phyloP scores from a whole-genome alignment of 2,797 vertebrate genomes.

The Momotus momota region DNA sequence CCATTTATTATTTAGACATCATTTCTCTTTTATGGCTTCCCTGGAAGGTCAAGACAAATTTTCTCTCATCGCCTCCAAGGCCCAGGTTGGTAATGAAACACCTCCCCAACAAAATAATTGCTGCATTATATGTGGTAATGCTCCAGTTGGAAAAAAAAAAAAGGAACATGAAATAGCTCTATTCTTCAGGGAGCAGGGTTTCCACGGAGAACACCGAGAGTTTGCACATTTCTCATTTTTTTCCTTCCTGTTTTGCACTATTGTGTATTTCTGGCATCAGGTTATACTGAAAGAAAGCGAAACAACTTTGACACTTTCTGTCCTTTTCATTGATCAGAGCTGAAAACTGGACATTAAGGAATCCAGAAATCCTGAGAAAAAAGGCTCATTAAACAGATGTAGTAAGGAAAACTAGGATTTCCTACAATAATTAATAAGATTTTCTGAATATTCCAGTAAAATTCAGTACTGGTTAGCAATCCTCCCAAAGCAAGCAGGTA shows the following conservation, averaged over 20 bases:
- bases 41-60: conserved; percentile 54
- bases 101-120: conserved; percentile 50
- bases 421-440: not conserved
- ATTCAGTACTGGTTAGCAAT: not conserved
- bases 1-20: conserved; percentile 49
- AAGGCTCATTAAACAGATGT: not conserved
- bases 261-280: not conserved
- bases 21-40: conserved; percentile 45
- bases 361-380: not conserved
- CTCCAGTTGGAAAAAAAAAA: not conserved
- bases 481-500: not conserved
- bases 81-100: conserved; percentile 67
- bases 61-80: conserved; percentile 46
- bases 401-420: not conserved
- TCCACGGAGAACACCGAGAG: conserved; percentile 4
- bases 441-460: not conserved
- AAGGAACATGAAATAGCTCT: not conserved
- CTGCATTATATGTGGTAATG: not conserved
- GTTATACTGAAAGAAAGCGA: not conserved
- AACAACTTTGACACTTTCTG: not conserved
- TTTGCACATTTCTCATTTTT: conserved; percentile 17
- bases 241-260: not conserved
- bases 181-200: not conserved
- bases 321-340: not conserved
- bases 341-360: not conserved